phyloP scores from a whole-genome alignment of 2,797 vertebrate species.

The Sebastolobus alascanus region DNA sequence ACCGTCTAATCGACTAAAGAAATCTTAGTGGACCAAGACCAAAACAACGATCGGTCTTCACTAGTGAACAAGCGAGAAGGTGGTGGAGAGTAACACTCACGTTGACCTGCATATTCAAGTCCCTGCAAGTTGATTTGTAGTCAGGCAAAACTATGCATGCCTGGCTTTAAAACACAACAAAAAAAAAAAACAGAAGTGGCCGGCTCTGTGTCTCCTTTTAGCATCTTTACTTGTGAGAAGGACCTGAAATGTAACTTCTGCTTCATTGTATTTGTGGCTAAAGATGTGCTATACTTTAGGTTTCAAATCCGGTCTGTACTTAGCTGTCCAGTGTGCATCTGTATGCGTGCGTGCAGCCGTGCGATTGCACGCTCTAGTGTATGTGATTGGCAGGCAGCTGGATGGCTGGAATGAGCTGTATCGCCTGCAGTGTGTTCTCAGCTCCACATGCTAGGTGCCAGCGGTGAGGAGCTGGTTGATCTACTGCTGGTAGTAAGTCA shows the following conservation, averaged over 20 bases:
- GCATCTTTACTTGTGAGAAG: not conserved
- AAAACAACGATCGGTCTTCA: not conserved
- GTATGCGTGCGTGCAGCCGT: slow-evolving; percentile 44
- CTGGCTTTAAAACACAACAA: not conserved
- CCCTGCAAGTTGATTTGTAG: slow-evolving; percentile 24
- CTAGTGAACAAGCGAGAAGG: not conserved
- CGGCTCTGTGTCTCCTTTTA: not conserved
- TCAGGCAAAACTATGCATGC: not conserved
- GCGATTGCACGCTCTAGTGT: slow-evolving; percentile 26
- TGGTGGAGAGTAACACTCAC: not conserved
- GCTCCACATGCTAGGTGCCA: slow-evolving; percentile 62
- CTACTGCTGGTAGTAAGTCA: slow-evolving; percentile 40
- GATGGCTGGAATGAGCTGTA: slow-evolving; percentile 69
- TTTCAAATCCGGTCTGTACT: slow-evolving; percentile 21
- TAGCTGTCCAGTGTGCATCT: slow-evolving; percentile 15
- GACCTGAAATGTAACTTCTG: not conserved
- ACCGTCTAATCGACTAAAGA: too few species aligned
- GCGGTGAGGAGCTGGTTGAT: slow-evolving; percentile 41
- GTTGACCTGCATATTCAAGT: slow-evolving; percentile 30
- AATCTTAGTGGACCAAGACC: too few species aligned
- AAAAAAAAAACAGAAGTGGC: not conserved
- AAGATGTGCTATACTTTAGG: not conserved
- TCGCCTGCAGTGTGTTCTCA: slow-evolving; percentile 59
- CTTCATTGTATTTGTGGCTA: not conserved
- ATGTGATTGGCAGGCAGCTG: slow-evolving; percentile 67